These are phyloP conservation scores for Notothenia rossii DNA, from an alignment of 2,113 vertebrate species.

Conservation along the genomic window DNA sequence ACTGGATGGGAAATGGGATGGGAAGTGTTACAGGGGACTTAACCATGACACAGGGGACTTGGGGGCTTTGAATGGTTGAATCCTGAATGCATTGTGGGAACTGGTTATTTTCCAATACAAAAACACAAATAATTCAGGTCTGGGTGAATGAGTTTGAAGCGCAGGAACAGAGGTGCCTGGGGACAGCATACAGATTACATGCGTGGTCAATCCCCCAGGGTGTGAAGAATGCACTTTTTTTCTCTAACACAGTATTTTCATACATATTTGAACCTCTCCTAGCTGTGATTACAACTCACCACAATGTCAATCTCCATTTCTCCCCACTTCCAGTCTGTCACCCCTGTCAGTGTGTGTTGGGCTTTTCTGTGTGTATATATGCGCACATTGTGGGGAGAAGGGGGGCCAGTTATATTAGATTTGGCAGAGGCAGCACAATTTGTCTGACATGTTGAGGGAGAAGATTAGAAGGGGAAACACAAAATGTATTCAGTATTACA, in stretches of 20 bases:
- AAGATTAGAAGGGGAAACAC: conserved; percentile 80
- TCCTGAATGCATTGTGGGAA: conserved; percentile 57
- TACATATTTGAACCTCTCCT: conserved; percentile 76
- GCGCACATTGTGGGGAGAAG: conserved; percentile 33
- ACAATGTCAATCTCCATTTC: conserved; percentile 65
- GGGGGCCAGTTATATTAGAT: conserved; percentile 74
- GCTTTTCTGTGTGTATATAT: conserved; percentile 8
- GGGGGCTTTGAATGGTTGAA: conserved; percentile 39
- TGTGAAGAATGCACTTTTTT: conserved; percentile 40
- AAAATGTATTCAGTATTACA: conserved; percentile 81
- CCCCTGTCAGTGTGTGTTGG: conserved; percentile 18
- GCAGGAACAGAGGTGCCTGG: conserved; percentile 44
- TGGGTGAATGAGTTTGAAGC: conserved; percentile 73
- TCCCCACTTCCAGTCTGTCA: conserved; percentile 40
- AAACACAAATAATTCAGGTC: conserved; percentile 66
- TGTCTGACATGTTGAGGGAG: conserved; percentile 80
- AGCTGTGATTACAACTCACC: conserved; percentile 71
- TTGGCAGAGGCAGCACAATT: conserved; percentile 80
- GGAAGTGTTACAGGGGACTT: conserved; percentile 44
- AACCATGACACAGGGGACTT: conserved; percentile 38
- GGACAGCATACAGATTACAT: conserved; percentile 66
- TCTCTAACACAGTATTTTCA: conserved; percentile 60
- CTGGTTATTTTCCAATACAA: conserved; percentile 72
- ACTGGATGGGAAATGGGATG: conserved; percentile 56
- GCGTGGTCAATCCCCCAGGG: conserved; percentile 54